A percentile compares a stretch with the other conserved stretches of the same genome.
These are phyloP conservation scores for Anadara kagoshimensis DNA, from an alignment of 1,140 invertebrate species.

Conservation along the genomic window DNA sequence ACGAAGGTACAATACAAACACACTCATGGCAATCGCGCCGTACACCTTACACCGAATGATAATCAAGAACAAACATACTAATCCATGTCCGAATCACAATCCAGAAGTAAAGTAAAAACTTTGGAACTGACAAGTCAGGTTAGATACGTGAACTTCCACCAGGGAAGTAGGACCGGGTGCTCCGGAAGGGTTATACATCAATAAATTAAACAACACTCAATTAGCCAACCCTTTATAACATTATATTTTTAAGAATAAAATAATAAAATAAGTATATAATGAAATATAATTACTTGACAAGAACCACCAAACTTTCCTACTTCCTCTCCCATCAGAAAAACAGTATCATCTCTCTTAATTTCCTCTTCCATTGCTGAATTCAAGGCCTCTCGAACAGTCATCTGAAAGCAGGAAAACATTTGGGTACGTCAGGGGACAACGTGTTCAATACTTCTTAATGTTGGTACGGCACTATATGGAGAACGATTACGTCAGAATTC, in stretches of 20 bases:
- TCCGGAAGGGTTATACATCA: no score
- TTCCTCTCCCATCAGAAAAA: conserved; percentile 97
- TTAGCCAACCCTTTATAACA: not conserved
- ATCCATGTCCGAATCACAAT: no score
- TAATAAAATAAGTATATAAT: not conserved
- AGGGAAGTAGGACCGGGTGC: no score
- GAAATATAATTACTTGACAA: conserved; percentile 82
- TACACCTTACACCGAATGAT: no score
- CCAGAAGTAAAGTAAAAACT: no score
- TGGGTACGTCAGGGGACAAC: not conserved
- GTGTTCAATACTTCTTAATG: not conserved
- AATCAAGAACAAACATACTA: no score
- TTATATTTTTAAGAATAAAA: not conserved
- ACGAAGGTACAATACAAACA: no score
- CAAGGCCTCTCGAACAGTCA: conserved; percentile 97
- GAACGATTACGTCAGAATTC: no score
- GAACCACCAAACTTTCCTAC: conserved; percentile 98
- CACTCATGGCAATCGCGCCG: no score
- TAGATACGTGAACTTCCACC: no score
- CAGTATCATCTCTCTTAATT: conserved; percentile 93
- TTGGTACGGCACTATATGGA: not conserved
- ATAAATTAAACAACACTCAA: no score
- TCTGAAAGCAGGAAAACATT: conserved; percentile 47
- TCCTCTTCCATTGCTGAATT: conserved; percentile 98
- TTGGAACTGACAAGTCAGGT: no score